Evolutionary conservation across 1,140 invertebrate genomes (phyloP).

Genomic region (Amyelois transitella): DNA sequence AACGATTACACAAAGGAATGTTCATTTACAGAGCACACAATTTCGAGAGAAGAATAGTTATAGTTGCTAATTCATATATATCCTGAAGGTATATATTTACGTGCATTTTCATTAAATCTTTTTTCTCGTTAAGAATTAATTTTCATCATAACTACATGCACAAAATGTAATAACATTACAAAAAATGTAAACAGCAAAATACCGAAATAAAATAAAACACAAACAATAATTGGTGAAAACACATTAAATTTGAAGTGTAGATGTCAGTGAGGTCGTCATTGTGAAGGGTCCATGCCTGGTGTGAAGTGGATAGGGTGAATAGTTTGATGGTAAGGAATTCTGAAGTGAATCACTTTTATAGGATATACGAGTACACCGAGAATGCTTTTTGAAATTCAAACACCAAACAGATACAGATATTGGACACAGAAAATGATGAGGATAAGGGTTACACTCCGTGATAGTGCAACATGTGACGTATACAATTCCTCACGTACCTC

Average conservation of each 20-base stretch:
- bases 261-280: background rate
- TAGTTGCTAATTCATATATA: too few species aligned
- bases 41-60: too few species aligned
- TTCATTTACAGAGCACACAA: too few species aligned
- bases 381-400: background rate
- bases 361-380: background rate
- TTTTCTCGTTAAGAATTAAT: too few species aligned
- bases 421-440: slow-evolving; percentile 1
- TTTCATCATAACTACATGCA: background rate
- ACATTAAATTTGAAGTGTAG: background rate
- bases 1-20: too few species aligned
- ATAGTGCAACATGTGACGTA: slow-evolving; percentile 23
- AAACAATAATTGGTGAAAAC: background rate
- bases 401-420: background rate
- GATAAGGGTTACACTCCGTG: slow-evolving; percentile 16
- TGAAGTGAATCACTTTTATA: background rate
- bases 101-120: too few species aligned
- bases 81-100: too few species aligned
- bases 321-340: background rate
- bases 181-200: background rate
- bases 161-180: background rate
- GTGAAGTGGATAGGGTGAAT: background rate
- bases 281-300: background rate
- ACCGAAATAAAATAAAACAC: background rate
- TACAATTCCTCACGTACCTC: slow-evolving; percentile 22